Base-by-base conservation (phyloP, 1,140 invertebrate genomes). In the Halyomorpha halys region DNA sequence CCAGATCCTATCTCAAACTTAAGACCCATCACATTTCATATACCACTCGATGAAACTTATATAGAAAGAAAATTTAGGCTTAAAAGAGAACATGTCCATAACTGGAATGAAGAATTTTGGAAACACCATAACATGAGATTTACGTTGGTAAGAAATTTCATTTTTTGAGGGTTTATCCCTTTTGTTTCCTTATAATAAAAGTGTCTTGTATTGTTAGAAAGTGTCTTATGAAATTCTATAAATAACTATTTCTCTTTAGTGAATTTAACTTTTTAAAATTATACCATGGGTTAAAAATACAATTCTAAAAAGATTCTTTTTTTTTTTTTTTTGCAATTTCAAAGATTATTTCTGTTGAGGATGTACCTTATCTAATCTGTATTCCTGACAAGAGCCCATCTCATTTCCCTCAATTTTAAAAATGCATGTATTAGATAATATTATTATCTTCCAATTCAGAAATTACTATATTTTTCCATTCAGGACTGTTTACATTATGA, bases 21-120 rank as follows among this genome's bases (percentile, higher is more conserved):
- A 54, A 75, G 89, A 69, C 83, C 81, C 13, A 78, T 90, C 61
- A 78, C 84, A 68, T 83, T 87, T 69, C 79, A 81, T 71, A 76
- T 79, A 66, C 74, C 80, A 16, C 64, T 75, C 4, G 77, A 82
- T 70, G 89, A 92, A 76, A 83, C 85, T 0, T 49, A 68, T 2
- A 64, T 85, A 47, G 85, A 90, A 71, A 81, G 76, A 68, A 73
- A 76, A 68, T 84, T 86, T 70, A 76, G 89, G 67, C 68, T 82
- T 62, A 72, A 81, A 56, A 80, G 85, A 71, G 76, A 81, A 67
- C 80, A 82, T 64, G 83, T 86, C 0, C 87, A 90, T 69, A 74
- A 80, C 65, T 92, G 88, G 89, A 90, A 91, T 74, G 82, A 90
- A 70, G 74, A 81, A 61, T 91, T 91, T 75, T 93, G 90, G 90